These are phyloP conservation scores for Sturnus vulgaris DNA, from an alignment of 2,113 vertebrate genomes.

Conservation along the genomic window DNA sequence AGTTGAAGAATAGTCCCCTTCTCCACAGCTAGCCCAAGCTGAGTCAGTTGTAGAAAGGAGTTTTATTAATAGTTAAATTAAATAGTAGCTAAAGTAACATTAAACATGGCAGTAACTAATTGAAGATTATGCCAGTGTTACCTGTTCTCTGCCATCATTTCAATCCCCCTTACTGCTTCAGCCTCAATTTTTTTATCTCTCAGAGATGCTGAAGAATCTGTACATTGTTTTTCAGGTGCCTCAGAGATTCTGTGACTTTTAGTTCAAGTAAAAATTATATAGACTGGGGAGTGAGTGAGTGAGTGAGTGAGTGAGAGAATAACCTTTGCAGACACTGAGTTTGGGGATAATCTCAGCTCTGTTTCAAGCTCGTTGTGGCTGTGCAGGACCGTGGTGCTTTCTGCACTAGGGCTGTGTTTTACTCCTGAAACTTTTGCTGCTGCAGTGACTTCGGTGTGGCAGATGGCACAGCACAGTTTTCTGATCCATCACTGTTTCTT, in stretches of 20 bases:
- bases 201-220: background rate
- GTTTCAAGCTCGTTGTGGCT: background rate
- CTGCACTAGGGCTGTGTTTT: background rate
- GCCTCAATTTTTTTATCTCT: background rate
- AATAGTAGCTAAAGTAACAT: background rate
- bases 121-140: background rate
- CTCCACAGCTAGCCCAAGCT: background rate
- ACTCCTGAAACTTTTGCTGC: background rate
- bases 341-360: background rate
- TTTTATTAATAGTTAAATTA: slow-evolving; percentile 25
- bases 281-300: background rate
- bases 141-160: background rate
- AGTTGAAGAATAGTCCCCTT: background rate
- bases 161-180: background rate
- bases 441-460: slow-evolving; percentile 38
- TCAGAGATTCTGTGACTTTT: background rate
- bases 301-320: too few relatives aligned
- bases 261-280: background rate
- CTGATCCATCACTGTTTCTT: slow-evolving; percentile 23
- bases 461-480: slow-evolving; percentile 44
- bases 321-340: background rate
- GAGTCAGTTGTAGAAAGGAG: background rate
- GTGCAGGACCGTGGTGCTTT: background rate
- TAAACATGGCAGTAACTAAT: background rate
- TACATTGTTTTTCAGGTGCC: background rate